Evolutionary conservation across 2,888 invertebrate species (phyloP).

Genomic region (Leistus spinibarbis): DNA sequence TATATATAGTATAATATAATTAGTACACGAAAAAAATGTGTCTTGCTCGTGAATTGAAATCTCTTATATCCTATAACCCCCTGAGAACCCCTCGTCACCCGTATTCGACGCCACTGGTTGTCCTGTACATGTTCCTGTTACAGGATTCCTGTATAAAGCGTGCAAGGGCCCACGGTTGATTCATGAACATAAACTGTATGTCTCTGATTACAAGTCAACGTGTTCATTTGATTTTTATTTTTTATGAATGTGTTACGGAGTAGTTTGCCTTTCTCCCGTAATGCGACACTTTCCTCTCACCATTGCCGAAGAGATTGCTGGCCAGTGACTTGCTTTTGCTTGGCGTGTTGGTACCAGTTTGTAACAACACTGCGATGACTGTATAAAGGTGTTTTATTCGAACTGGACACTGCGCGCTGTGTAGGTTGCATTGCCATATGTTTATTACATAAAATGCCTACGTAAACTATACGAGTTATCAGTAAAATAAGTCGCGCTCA

Average conservation of each 20-base stretch:
- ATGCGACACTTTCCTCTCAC: neutral
- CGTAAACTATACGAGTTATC: neutral
- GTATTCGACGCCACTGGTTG: neutral
- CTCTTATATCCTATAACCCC: neutral
- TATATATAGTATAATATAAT: too few species aligned
- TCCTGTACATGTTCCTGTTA: neutral
- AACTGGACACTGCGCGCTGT: neutral
- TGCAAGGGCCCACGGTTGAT: neutral
- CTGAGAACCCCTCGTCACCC: too few species aligned
- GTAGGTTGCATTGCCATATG: neutral
- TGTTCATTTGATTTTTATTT: neutral
- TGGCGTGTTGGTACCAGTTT: neutral
- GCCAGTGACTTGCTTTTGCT: neutral
- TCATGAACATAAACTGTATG: neutral
- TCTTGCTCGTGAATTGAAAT: neutral
- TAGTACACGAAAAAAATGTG: neutral
- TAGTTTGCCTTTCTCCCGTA: conserved; percentile 4
- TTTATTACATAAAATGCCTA: neutral
- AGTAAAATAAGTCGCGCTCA: neutral
- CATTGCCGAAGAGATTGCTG: neutral
- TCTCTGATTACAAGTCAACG: neutral
- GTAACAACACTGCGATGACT: neutral
- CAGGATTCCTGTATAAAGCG: neutral
- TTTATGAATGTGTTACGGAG: neutral
- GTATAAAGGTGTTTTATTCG: neutral